phyloP scores from a whole-genome alignment of 53 echinoderm and acorn worm genomes.

The Echinometra lucunter region DNA sequence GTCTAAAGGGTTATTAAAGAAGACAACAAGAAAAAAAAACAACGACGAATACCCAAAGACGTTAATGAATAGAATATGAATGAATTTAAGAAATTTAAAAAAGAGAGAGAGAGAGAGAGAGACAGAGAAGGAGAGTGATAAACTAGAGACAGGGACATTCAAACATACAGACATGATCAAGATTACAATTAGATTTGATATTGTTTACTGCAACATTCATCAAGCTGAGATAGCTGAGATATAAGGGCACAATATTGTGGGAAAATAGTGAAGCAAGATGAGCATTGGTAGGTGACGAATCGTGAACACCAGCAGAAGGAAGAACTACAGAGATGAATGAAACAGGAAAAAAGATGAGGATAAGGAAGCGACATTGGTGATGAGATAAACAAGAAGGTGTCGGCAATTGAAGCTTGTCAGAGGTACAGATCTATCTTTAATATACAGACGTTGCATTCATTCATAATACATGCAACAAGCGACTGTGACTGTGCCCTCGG shows the following conservation, averaged over 20 bases:
- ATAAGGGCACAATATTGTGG: neutral
- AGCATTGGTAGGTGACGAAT: neutral
- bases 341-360: neutral
- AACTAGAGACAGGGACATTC: neutral
- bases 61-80: neutral
- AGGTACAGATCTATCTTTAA: neutral
- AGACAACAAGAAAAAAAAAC: neutral
- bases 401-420: neutral
- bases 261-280: neutral
- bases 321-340: neutral
- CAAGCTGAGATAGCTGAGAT: neutral
- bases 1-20: neutral
- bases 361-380: too few species aligned
- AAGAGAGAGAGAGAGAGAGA: neutral
- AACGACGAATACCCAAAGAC: neutral
- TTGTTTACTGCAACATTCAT: neutral
- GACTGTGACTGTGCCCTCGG: conserved; percentile 15
- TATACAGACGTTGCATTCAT: conserved; percentile 37
- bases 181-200: too few species aligned
- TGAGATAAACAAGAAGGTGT: neutral
- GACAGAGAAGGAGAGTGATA: neutral
- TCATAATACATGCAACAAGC: conserved; percentile 32
- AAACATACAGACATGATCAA: neutral
- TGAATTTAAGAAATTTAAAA: neutral
- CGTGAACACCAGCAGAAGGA: neutral